These are phyloP conservation scores for Menidia beryllina DNA, from an alignment of 2,113 vertebrate species.

Conservation along the genomic window DNA sequence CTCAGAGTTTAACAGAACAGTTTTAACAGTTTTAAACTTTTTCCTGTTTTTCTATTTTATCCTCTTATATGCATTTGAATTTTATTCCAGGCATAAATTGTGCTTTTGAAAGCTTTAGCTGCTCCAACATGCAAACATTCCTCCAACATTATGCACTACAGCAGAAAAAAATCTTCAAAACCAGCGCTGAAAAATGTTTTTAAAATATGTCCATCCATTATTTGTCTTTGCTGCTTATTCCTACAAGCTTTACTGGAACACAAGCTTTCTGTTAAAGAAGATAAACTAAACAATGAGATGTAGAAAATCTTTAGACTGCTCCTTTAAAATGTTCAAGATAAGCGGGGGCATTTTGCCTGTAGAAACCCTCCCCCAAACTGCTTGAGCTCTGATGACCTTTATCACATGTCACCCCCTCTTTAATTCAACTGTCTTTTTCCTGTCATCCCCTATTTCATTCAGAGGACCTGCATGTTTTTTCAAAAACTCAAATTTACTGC, in stretches of 20 bases:
- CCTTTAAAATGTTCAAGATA: constrained; percentile 22
- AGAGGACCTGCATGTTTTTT: background rate
- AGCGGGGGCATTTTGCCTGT: constrained; percentile 7
- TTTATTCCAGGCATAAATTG: too few relatives aligned
- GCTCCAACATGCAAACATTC: too few relatives aligned
- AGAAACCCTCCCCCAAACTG: constrained; percentile 5
- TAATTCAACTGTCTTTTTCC: constrained; percentile 42
- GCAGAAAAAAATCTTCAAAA: too few relatives aligned
- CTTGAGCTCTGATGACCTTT: constrained; percentile 50
- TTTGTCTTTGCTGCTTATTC: too few relatives aligned
- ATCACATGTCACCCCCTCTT: constrained; percentile 54
- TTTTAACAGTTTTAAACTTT: too few relatives aligned
- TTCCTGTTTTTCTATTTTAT: too few relatives aligned
- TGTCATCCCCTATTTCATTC: constrained; percentile 44
- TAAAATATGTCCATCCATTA: too few relatives aligned
- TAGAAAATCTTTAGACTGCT: background rate
- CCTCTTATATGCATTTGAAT: too few relatives aligned
- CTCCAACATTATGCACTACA: too few relatives aligned
- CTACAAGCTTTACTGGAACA: background rate
- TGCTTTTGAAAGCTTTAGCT: too few relatives aligned
- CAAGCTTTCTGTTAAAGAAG: background rate
- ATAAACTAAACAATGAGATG: background rate
- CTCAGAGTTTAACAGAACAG: too few relatives aligned
- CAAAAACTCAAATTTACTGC: constrained; percentile 41
- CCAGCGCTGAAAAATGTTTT: too few relatives aligned